Evolutionary conservation across 2,888 invertebrate species (phyloP).

Genomic region (Euspilapteryx auroguttella): DNA sequence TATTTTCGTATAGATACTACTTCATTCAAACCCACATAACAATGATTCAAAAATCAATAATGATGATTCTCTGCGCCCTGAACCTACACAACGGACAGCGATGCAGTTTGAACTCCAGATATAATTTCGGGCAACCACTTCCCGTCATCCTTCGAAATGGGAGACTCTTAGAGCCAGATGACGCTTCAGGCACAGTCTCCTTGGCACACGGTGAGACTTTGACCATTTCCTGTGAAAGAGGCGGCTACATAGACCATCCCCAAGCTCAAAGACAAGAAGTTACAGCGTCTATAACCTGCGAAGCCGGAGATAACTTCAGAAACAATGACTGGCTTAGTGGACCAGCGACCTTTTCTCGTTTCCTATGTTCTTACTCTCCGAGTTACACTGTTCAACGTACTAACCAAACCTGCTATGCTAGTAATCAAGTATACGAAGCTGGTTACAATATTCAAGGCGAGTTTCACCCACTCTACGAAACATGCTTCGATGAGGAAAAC

Average conservation of each 20-base stretch:
- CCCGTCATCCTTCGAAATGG: constrained; percentile 31
- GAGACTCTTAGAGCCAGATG: constrained; percentile 29
- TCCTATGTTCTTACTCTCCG: constrained; percentile 23
- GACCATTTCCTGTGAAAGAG: constrained; percentile 30
- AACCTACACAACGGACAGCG: constrained; percentile 18
- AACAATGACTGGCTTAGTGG: constrained; percentile 28
- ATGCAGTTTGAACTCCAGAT: constrained; percentile 26
- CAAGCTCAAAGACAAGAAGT: constrained; percentile 12
- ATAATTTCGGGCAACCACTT: constrained; percentile 30
- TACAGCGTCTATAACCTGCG: constrained; percentile 26
- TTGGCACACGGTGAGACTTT: constrained; percentile 25
- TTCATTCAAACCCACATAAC: too few relatives aligned
- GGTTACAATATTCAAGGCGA: constrained; percentile 25
- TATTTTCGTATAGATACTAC: too few relatives aligned
- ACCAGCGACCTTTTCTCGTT: constrained; percentile 21
- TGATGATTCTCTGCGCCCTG: constrained; percentile 28
- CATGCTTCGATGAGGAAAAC: constrained; percentile 30
- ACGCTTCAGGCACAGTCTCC: constrained; percentile 23
- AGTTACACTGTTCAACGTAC: constrained; percentile 23
- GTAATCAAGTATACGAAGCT: constrained; percentile 28
- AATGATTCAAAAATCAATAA: constrained; percentile 21
- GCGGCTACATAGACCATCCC: constrained; percentile 22
- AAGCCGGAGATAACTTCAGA: constrained; percentile 24
- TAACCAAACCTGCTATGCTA: constrained; percentile 25
- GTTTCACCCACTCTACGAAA: constrained; percentile 35